Evolutionary conservation across 2,113 vertebrate species (phyloP).

Genomic region (Potamarius usumacintae): DNA sequence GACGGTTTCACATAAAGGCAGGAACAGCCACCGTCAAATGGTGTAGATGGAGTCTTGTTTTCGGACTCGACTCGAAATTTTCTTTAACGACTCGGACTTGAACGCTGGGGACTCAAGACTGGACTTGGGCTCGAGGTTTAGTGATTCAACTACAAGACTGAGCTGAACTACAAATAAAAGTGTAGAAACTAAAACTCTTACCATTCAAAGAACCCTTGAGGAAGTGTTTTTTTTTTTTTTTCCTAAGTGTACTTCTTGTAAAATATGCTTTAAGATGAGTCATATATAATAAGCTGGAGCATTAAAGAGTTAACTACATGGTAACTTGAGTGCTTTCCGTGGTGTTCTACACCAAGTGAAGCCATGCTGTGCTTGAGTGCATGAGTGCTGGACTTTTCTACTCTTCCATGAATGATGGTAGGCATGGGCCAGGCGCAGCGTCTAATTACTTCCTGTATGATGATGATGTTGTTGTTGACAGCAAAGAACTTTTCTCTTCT

Average conservation of each 20-base stretch:
- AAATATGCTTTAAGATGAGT: background rate
- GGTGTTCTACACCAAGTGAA: background rate
- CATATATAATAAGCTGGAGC: background rate
- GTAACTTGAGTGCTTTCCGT: background rate
- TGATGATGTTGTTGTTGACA: background rate
- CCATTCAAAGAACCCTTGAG: background rate
- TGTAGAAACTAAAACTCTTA: background rate
- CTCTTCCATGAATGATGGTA: background rate
- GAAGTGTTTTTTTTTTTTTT: background rate
- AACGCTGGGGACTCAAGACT: too few relatives aligned
- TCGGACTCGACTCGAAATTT: too few relatives aligned
- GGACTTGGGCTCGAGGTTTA: too few relatives aligned
- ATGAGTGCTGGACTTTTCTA: background rate
- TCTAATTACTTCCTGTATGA: background rate
- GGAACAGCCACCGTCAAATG: too few relatives aligned
- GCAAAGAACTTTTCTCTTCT: background rate
- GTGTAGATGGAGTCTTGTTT: too few relatives aligned
- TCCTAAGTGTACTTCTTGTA: background rate
- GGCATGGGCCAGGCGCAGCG: background rate
- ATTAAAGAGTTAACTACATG: background rate
- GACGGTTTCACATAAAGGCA: too few relatives aligned
- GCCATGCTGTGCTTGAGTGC: background rate
- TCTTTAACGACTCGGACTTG: too few relatives aligned
- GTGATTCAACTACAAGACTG: too few relatives aligned
- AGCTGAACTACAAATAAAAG: too few relatives aligned